Conservation (phyloP, 2,113 vertebrate species). For the Baryphthengus martii region DNA sequence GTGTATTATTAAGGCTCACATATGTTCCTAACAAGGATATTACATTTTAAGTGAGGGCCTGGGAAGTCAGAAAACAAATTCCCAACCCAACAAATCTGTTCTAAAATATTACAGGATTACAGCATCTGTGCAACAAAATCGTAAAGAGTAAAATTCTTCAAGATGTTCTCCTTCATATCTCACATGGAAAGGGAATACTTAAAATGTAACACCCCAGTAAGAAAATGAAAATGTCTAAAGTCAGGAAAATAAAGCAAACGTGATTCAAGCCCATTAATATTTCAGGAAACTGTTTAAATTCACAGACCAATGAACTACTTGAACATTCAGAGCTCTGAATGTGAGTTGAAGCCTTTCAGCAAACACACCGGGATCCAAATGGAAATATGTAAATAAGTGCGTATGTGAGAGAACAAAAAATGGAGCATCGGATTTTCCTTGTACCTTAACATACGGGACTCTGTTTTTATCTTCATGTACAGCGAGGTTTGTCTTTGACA, state of each 20-base stretch:
- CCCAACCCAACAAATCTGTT: neutral
- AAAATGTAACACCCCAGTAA: neutral
- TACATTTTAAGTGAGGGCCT: neutral
- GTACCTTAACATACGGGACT: constrained; percentile 88
- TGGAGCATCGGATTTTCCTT: neutral
- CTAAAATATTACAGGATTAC: rapidly evolving
- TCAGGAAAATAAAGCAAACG: neutral
- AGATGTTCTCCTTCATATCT: neutral
- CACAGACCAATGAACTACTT: neutral
- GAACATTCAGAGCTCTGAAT: neutral
- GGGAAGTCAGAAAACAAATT: neutral
- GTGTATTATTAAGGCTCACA: neutral
- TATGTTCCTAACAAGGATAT: neutral
- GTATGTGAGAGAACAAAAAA: neutral
- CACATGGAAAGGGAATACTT: neutral
- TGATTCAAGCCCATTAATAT: neutral
- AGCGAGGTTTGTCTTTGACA: constrained; percentile 87
- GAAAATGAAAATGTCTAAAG: neutral
- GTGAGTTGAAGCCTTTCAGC: neutral
- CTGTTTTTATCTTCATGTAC: constrained; percentile 91
- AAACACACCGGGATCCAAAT: neutral
- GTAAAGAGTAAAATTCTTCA: neutral
- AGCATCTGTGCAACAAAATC: neutral
- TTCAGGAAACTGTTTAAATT: neutral
- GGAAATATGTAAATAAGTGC: neutral